These are phyloP conservation scores for Galagoides demidoff DNA, from an alignment of 2,797 vertebrate genomes.

Conservation along the genomic window DNA sequence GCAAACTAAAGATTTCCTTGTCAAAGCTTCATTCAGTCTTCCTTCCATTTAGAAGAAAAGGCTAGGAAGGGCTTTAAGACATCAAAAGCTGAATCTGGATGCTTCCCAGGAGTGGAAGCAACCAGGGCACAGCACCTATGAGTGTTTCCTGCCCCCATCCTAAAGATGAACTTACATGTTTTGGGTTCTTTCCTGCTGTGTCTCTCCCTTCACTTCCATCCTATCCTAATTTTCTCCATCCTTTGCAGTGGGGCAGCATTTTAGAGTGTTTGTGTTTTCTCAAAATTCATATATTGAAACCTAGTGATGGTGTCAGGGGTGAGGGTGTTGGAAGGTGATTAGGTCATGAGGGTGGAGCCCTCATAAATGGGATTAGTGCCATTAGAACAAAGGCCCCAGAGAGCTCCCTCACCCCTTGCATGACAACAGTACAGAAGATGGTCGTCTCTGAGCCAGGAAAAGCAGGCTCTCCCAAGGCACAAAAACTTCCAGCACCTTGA, in stretches of 20 bases:
- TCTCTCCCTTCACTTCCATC: too few relatives aligned
- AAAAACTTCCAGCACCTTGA: not conserved
- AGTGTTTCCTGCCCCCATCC: fast-evolving
- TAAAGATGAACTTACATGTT: not conserved
- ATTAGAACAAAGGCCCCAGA: not conserved
- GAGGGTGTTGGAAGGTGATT: not conserved
- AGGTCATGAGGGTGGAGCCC: not conserved
- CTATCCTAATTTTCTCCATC: not conserved
- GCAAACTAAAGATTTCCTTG: not conserved
- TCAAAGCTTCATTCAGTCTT: not conserved
- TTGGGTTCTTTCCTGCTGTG: not conserved
- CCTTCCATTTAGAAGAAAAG: not conserved
- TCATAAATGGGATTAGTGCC: not conserved
- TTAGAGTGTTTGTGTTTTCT: not conserved
- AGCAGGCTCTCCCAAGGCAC: not conserved
- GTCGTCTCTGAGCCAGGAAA: not conserved
- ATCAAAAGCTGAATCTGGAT: not conserved
- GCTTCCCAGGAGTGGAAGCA: not conserved
- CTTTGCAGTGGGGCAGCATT: not conserved
- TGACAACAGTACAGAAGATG: not conserved
- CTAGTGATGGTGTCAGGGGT: not conserved
- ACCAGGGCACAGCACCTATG: not conserved
- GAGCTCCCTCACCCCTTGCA: not conserved
- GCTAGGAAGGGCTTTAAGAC: not conserved
- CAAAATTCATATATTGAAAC: not conserved